Conservation (phyloP, 2,797 vertebrate species). For the Semaprochilodus insignis region DNA sequence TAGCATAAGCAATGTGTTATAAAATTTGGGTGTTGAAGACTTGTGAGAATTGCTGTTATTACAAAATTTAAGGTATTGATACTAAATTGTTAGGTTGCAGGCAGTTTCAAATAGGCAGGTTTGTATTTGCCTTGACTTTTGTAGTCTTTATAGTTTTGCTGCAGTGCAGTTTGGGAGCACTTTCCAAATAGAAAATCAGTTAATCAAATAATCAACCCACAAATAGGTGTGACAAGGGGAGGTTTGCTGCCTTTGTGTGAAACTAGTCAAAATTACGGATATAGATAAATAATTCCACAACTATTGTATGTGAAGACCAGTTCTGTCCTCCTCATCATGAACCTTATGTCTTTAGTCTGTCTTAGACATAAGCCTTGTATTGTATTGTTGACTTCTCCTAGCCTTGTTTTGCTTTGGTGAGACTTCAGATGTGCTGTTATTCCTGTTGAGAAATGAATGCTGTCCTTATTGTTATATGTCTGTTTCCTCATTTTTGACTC, state of each 20-base stretch:
- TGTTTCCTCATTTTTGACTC: neutral
- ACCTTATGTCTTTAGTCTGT: no score
- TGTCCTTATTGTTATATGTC: neutral
- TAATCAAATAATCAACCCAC: no score
- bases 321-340: no score
- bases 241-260: no score
- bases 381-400: neutral
- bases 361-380: no score
- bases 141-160: neutral
- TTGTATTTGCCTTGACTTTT: neutral
- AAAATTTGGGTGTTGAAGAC: neutral
- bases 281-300: no score
- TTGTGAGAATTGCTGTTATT: neutral
- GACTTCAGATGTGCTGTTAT: neutral
- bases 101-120: no score
- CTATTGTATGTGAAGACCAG: no score
- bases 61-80: neutral
- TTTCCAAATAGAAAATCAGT: no score
- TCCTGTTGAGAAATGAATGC: constrained; percentile 3
- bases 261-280: no score
- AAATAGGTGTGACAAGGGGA: no score
- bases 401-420: constrained; percentile 1
- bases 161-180: neutral
- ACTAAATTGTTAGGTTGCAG: no score
- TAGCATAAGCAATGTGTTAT: neutral